Conservation (phyloP, 1,140 invertebrate genomes). For the Oscheius sp. region DNA sequence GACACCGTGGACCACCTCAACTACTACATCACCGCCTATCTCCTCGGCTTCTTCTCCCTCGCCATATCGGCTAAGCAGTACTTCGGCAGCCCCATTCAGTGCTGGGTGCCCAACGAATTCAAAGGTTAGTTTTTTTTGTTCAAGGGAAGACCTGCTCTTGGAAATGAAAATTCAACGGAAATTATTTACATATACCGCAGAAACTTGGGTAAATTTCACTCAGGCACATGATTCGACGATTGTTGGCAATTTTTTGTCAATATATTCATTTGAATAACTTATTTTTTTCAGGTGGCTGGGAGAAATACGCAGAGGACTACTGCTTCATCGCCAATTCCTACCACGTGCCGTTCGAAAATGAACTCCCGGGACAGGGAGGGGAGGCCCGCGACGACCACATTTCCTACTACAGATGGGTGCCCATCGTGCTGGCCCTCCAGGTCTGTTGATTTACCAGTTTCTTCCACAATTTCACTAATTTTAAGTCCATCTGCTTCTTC, state of each 20-base stretch:
- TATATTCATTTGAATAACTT: not conserved
- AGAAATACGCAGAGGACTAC: slow-evolving; percentile 54
- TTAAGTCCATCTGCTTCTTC: slow-evolving; percentile 46
- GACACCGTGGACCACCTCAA: slow-evolving; percentile 58
- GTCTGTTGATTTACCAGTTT: not conserved
- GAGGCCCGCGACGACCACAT: slow-evolving; percentile 47
- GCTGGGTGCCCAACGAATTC: slow-evolving; percentile 56
- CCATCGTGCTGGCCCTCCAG: slow-evolving; percentile 52
- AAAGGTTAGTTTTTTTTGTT: slow-evolving; percentile 34
- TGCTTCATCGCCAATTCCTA: slow-evolving; percentile 56
- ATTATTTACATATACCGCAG: no score
- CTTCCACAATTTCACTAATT: not conserved
- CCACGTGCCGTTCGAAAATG: slow-evolving; percentile 45
- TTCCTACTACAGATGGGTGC: slow-evolving; percentile 57
- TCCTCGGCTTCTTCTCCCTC: slow-evolving; percentile 51
- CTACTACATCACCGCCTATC: slow-evolving; percentile 53
- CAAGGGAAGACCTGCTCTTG: no score
- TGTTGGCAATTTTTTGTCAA: no score
- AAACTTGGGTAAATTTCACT: no score
- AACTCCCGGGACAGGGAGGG: no score
- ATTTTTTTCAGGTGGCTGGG: slow-evolving; percentile 45
- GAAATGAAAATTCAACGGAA: not conserved
- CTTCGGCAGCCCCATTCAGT: slow-evolving; percentile 56
- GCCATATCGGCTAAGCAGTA: slow-evolving; percentile 58
- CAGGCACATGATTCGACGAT: no score